Conservation (phyloP, 2,797 vertebrate species). For the Alosa sapidissima region DNA sequence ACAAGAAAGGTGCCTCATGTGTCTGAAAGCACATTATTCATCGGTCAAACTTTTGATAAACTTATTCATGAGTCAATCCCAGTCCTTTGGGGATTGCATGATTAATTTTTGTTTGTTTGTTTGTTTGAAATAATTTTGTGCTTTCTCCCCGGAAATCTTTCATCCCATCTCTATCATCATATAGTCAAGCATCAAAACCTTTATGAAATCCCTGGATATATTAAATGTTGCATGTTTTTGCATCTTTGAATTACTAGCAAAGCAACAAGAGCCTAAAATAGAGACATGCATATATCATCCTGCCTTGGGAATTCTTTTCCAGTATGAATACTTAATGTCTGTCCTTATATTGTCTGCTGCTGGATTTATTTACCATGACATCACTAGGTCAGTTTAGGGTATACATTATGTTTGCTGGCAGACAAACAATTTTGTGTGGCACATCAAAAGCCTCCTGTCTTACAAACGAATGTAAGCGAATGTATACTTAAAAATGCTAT, state of each 20-base stretch:
- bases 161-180: conserved; percentile 31
- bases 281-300: background rate
- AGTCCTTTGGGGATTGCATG: background rate
- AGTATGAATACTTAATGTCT: background rate
- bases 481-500: background rate
- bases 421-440: background rate
- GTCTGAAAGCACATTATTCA: background rate
- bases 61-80: background rate
- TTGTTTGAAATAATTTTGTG: background rate
- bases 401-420: background rate
- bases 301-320: conserved; percentile 13
- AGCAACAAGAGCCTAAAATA: background rate
- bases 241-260: background rate
- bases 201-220: background rate
- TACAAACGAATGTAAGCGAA: background rate
- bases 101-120: background rate
- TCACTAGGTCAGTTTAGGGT: background rate
- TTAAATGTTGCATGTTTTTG: background rate
- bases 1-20: background rate
- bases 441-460: background rate
- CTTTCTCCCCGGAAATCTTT: conserved; percentile 31
- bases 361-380: background rate
- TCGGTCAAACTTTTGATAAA: background rate
- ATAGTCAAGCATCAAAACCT: conserved; percentile 41
- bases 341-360: background rate